A percentile compares a stretch with the other conserved stretches of the same genome.
phyloP scores from a whole-genome alignment of 2,113 vertebrate species.

The Anguilla japonica region DNA sequence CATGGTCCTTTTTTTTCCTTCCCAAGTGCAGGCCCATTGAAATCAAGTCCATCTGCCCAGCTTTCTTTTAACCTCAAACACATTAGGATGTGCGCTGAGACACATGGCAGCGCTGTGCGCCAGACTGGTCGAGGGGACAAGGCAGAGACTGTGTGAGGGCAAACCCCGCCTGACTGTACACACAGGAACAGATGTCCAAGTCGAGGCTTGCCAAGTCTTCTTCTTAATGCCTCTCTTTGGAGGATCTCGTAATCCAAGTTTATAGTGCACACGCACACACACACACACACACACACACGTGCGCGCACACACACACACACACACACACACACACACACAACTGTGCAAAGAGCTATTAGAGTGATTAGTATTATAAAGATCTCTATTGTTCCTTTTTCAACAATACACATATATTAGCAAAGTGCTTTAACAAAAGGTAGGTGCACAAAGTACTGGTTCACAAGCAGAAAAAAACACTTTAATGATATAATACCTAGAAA shows the following conservation, averaged over 20 bases:
- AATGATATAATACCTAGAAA: not conserved
- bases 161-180: constrained; percentile 56
- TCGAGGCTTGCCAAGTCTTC: constrained; percentile 52
- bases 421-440: not conserved
- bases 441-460: not conserved
- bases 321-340: not conserved
- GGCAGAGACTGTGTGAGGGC: constrained; percentile 41
- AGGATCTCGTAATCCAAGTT: constrained; percentile 14
- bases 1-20: not conserved
- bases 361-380: not conserved
- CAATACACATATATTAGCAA: not conserved
- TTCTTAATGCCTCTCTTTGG: constrained; percentile 35
- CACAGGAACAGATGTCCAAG: constrained; percentile 62
- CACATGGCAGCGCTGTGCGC: not conserved
- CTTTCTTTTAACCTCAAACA: constrained; percentile 8
- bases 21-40: not conserved
- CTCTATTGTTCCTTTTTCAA: not conserved
- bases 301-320: constrained; percentile 9
- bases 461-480: not conserved
- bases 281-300: constrained; percentile 21
- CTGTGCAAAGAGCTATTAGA: constrained; percentile 9
- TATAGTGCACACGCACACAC: not conserved
- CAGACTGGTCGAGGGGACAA: not conserved
- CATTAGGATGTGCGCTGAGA: not conserved
- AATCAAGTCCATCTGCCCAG: constrained; percentile 17